Percentiles rank a stretch among this genome's conserved stretches.
Conservation (phyloP, 2,797 vertebrate genomes). For the Eidolon dupreanum region DNA sequence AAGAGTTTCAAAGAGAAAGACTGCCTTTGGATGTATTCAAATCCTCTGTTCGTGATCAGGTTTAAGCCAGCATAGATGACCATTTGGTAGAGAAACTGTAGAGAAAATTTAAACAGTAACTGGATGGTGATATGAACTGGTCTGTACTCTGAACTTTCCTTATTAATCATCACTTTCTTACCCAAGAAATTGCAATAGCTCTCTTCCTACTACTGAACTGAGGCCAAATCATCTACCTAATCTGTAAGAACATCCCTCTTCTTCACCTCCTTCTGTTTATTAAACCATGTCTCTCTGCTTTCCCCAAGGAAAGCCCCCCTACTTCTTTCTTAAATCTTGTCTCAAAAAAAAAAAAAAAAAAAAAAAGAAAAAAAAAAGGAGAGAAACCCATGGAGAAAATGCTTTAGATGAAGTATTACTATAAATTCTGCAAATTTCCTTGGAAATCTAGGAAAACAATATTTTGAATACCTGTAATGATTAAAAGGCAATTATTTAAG, state of each 20-base stretch:
- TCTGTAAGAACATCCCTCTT: not conserved
- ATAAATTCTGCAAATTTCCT: conserved; percentile 4
- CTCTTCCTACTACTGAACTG: not conserved
- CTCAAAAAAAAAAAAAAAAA: not conserved
- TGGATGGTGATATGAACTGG: not conserved
- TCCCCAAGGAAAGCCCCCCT: not conserved
- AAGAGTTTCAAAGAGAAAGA: not conserved
- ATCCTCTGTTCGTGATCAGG: not conserved
- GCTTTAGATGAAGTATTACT: not conserved
- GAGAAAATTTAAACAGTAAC: not conserved
- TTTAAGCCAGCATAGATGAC: not conserved
- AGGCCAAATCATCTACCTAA: not conserved
- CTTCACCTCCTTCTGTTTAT: not conserved
- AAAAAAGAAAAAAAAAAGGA: not conserved
- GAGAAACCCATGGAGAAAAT: not conserved
- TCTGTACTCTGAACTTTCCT: not conserved
- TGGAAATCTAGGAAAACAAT: not conserved
- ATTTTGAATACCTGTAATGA: not conserved
- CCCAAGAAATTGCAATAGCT: not conserved
- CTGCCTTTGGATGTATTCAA: not conserved
- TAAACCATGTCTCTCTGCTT: not conserved
- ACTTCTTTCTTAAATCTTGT: not conserved
- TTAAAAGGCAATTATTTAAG: conserved; percentile 26
- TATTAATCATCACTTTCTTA: not conserved
- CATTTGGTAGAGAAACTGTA: not conserved